Evolutionary conservation across 2,113 vertebrate genomes (phyloP).

Genomic region (Desmodus rotundus): DNA sequence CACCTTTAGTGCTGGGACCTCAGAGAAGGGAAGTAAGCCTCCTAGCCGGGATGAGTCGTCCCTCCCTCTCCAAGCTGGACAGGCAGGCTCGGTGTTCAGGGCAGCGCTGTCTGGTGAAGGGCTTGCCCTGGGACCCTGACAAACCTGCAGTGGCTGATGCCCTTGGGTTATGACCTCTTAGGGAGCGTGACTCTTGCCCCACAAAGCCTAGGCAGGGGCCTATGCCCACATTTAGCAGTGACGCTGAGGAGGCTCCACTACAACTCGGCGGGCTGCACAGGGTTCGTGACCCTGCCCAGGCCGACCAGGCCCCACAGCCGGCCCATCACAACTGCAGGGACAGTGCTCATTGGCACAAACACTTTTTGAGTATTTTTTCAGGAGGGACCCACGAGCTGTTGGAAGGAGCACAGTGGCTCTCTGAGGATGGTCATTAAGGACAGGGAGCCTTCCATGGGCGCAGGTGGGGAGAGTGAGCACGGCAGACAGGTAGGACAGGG

Average conservation of each 20-base stretch:
- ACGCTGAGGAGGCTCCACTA: fast-evolving
- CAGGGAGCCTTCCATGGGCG: not conserved
- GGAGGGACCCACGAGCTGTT: not conserved
- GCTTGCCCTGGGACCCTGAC: not conserved
- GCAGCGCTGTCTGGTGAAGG: fast-evolving
- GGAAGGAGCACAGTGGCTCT: not conserved
- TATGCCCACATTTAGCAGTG: too few species aligned
- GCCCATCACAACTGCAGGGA: not conserved
- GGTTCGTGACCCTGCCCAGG: not conserved
- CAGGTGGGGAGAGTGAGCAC: fast-evolving
- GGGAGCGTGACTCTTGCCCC: not conserved
- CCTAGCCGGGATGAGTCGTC: not conserved
- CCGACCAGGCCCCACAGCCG: not conserved
- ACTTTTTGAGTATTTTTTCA: not conserved
- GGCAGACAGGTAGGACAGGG: fast-evolving
- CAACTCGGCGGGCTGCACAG: fast-evolving
- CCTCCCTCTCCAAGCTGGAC: fast-evolving
- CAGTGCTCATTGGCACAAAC: not conserved
- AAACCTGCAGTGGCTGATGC: not conserved
- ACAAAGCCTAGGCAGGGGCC: not conserved
- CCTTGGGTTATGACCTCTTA: not conserved
- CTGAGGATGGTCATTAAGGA: not conserved
- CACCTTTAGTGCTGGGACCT: not conserved
- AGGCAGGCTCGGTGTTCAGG: fast-evolving
- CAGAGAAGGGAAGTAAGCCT: not conserved